A percentile compares a stretch with the other conserved stretches of the same genome.
Conservation (phyloP, 2,888 invertebrate genomes). For the Nasonia oneida region DNA sequence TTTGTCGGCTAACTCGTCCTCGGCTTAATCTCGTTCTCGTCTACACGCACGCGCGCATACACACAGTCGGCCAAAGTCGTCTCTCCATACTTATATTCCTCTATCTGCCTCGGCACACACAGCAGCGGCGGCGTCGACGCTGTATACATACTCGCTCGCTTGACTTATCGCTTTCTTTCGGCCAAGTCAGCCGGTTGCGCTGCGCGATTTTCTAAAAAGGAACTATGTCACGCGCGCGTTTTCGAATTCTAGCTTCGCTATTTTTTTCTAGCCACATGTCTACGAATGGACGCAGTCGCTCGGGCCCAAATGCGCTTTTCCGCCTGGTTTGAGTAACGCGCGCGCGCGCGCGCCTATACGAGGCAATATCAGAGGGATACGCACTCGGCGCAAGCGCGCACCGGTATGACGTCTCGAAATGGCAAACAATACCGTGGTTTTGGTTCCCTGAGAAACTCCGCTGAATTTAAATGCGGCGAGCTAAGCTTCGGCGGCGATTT, state of each 20-base stretch:
- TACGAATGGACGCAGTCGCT: constrained; percentile 36
- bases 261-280: neutral
- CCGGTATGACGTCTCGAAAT: constrained; percentile 4
- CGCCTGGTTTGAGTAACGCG: constrained; percentile 26
- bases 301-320: constrained; percentile 43
- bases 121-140: neutral
- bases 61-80: neutral
- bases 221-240: neutral
- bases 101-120: neutral
- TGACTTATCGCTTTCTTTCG: constrained; percentile 58
- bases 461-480: neutral
- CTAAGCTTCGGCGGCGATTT: neutral
- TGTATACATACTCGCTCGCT: neutral
- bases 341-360: no score
- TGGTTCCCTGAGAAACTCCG: neutral
- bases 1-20: constrained; percentile 17
- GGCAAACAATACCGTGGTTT: constrained; percentile 27
- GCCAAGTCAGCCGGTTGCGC: constrained; percentile 39
- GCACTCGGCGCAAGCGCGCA: neutral
- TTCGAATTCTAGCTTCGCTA: neutral
- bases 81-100: neutral
- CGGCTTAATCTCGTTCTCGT: constrained; percentile 1
- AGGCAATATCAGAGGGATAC: neutral
- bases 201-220: constrained; percentile 33
- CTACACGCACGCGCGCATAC: neutral